A percentile compares a stretch with the other conserved stretches of the same genome.
Conservation (phyloP, 1,140 invertebrate species). For the Meteorus sp. region DNA sequence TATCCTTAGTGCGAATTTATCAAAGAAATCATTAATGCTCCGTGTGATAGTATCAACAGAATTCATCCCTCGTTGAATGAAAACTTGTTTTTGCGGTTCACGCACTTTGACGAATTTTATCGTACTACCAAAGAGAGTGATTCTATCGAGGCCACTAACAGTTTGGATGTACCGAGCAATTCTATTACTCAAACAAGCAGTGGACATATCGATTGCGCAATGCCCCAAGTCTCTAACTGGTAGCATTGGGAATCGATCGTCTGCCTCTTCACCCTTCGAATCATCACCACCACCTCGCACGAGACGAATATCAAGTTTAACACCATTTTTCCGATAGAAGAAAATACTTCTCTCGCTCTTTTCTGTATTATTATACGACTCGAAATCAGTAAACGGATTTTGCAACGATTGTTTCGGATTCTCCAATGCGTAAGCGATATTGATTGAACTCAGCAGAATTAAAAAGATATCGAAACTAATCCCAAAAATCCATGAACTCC, state of each 20-base stretch:
- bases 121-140: constrained; percentile 58
- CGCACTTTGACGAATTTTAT: constrained; percentile 59
- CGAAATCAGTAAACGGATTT: no score
- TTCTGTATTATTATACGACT: no score
- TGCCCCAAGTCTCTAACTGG: constrained; percentile 45
- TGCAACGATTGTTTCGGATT: no score
- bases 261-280: constrained; percentile 23
- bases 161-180: constrained; percentile 58
- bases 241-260: constrained; percentile 47
- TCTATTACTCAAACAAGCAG: constrained; percentile 59
- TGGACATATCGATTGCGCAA: constrained; percentile 55
- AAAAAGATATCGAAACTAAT: no score
- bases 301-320: constrained; percentile 44
- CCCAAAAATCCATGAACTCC: no score
- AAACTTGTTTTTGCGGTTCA: constrained; percentile 8
- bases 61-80: constrained; percentile 32
- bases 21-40: constrained; percentile 62
- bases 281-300: constrained; percentile 38
- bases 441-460: no score
- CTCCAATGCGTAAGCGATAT: no score
- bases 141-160: constrained; percentile 56
- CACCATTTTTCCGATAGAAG: constrained; percentile 44
- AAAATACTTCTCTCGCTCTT: no score
- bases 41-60: constrained; percentile 55
- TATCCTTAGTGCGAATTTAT: constrained; percentile 58